A percentile compares a stretch with the other conserved stretches of the same genome.
These are phyloP conservation scores for Oplegnathus fasciatus DNA, from an alignment of 2,113 vertebrate genomes.

Conservation along the genomic window DNA sequence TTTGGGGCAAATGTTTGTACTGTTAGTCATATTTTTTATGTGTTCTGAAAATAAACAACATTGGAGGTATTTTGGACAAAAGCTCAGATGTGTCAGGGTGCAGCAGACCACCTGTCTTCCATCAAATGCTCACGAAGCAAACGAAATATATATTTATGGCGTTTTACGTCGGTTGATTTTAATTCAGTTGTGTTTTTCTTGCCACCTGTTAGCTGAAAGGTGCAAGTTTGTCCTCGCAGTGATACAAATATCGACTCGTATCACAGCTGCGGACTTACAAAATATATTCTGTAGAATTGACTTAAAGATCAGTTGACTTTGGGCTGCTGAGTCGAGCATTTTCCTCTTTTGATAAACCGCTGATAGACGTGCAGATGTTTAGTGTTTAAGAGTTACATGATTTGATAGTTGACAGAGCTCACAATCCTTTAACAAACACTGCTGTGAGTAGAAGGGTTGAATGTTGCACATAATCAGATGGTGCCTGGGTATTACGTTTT, in stretches of 20 bases:
- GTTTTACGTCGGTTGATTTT: not conserved
- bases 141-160: not conserved
- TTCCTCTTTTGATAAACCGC: not conserved
- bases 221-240: not conserved
- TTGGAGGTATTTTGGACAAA: constrained; percentile 56
- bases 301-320: not conserved
- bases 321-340: not conserved
- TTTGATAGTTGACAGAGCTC: not conserved
- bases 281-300: not conserved
- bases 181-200: not conserved
- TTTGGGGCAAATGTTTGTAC: constrained; percentile 73
- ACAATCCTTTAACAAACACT: not conserved
- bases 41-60: constrained; percentile 66
- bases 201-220: not conserved
- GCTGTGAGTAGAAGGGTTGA: not conserved
- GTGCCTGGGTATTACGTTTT: not conserved
- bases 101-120: constrained; percentile 35
- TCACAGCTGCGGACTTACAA: not conserved
- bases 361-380: not conserved
- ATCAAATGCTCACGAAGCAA: not conserved
- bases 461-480: constrained; percentile 30
- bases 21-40: constrained; percentile 62
- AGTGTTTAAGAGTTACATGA: not conserved
- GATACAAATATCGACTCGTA: not conserved
- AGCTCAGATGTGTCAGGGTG: constrained; percentile 26